Percentiles rank a stretch among this genome's conserved stretches.
These are phyloP conservation scores for Lasioglossum zephyrum DNA, from an alignment of 2,888 invertebrate species.

Conservation along the genomic window DNA sequence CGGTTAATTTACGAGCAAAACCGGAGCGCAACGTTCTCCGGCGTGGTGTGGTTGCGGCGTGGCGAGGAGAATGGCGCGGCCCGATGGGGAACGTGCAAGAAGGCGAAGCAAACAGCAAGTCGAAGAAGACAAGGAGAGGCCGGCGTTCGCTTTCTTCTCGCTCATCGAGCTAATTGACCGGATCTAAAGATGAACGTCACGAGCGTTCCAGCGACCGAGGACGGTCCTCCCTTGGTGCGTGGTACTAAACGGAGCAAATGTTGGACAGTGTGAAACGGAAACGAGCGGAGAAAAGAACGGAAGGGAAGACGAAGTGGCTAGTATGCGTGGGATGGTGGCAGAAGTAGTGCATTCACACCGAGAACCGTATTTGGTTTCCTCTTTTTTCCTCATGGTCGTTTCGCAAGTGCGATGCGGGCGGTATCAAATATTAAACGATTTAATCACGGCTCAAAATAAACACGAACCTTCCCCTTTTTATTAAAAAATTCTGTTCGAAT, in stretches of 20 bases:
- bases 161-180: slow-evolving; percentile 61
- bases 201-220: slow-evolving; percentile 42
- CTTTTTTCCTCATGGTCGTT: neutral
- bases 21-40: slow-evolving; percentile 16
- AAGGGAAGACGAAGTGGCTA: neutral
- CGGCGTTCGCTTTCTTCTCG: slow-evolving; percentile 58
- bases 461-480: neutral
- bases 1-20: slow-evolving; percentile 64
- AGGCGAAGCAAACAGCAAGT: slow-evolving; percentile 7
- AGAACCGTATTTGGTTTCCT: slow-evolving; percentile 24
- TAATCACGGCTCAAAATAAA: neutral
- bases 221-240: slow-evolving; percentile 27
- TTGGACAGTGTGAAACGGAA: slow-evolving; percentile 13
- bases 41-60: neutral
- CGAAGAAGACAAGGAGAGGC: slow-evolving; percentile 13
- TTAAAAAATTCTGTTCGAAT: no score
- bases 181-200: slow-evolving; percentile 54
- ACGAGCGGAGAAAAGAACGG: neutral
- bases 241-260: slow-evolving; percentile 23
- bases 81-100: neutral
- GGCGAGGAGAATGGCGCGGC: slow-evolving; percentile 17
- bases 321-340: slow-evolving; percentile 35
- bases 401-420: neutral
- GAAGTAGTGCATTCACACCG: slow-evolving; percentile 36
- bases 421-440: neutral